These are phyloP conservation scores for Hermaeophaga mercurialis DNA, from an alignment of 2,888 invertebrate species.

Conservation along the genomic window DNA sequence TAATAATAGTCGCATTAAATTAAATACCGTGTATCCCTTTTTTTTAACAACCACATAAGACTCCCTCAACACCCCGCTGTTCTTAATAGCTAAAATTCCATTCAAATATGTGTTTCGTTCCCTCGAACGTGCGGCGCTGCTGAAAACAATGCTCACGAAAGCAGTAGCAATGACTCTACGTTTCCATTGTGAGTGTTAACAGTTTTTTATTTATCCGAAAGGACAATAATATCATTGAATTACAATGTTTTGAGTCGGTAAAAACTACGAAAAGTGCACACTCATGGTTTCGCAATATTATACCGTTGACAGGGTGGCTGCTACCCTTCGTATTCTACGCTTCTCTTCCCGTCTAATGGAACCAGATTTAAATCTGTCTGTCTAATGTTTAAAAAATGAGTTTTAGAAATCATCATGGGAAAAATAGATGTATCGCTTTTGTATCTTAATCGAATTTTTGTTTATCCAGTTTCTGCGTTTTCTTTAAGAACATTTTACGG, in stretches of 20 bases:
- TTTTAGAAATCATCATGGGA: slow-evolving; percentile 37
- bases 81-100: slow-evolving; percentile 6
- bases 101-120: slow-evolving; percentile 7
- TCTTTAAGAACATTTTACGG: slow-evolving; percentile 10
- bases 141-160: slow-evolving; percentile 36
- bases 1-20: too few species aligned
- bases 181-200: slow-evolving; percentile 50
- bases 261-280: slow-evolving; percentile 52
- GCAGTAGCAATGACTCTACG: slow-evolving; percentile 51
- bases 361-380: slow-evolving; percentile 45
- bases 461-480: slow-evolving; percentile 4
- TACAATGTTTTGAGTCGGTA: slow-evolving; percentile 52
- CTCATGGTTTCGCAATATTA: slow-evolving; percentile 55
- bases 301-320: slow-evolving; percentile 50
- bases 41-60: not conserved
- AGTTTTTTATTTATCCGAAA: slow-evolving; percentile 55
- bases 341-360: slow-evolving; percentile 47
- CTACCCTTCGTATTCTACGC: slow-evolving; percentile 37
- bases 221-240: slow-evolving; percentile 59
- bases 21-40: too few species aligned
- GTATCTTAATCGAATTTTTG: slow-evolving; percentile 16
- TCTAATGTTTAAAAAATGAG: slow-evolving; percentile 50
- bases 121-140: slow-evolving; percentile 21
- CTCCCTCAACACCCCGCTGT: slow-evolving; percentile 2
- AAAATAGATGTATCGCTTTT: slow-evolving; percentile 23